Base-by-base conservation (phyloP, 1,140 invertebrate genomes). In the Drosophila subpulchrella region DNA sequence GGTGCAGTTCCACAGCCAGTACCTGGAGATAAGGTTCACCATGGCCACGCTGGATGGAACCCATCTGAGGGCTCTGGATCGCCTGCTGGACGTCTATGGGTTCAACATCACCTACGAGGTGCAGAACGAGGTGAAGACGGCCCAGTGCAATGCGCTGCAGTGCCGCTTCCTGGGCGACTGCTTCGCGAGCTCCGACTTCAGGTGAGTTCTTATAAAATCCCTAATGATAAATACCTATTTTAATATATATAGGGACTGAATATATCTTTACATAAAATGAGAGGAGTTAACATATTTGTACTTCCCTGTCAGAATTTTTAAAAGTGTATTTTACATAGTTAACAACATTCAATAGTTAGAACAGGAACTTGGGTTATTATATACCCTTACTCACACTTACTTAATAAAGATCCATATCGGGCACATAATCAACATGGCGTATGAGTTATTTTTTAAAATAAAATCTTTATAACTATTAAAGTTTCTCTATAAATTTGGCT, bases 101-200 rank as follows among this genome's bases (percentile, higher is more conserved):
- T 98, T 98, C 93, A 98, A 98, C 92, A 95, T 98, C 72, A 98
- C 97, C 5, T 98, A 98, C 91, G 96, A 97, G 86, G 95, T 98
- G 70, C 90, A 93, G 66, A 89, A 89, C 38, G 85, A 93, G 11
- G 93, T 94, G 17, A 94, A 94, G 73, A 73, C 93, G 3, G 93
- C 94, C 38, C 94, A 95, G 6, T 98, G 97, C 90, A 96, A 95
- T 42, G 95, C 96, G 15, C 94, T 95, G 50, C 94, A 95, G 53
- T 98, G 97, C 90, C 96, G 97, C 0, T 96, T 96, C 67, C 94
- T 96, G 2, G 97, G 97, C 15, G 95, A 97, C 88, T 98, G 97
- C 91, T 95, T 95, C 73, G 95, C 96, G 3, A 94, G 93, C 30
- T 90, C 92, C 0, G 94, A 97, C 80, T 97, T 94, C 81, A 93